Evolutionary conservation across 2,797 vertebrate genomes (phyloP).

Genomic region (Microtus obscurus): DNA sequence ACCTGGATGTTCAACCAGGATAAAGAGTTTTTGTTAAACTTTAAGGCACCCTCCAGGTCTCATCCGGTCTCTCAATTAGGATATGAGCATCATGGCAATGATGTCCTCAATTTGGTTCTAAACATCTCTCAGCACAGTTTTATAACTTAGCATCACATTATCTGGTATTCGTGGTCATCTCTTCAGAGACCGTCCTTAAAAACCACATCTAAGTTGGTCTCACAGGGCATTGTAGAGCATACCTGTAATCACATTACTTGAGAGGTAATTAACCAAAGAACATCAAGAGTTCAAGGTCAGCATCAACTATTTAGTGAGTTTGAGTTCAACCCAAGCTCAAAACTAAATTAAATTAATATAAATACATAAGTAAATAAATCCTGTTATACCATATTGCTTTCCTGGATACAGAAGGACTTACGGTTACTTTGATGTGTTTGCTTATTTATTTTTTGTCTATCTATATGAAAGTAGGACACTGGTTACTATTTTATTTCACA

Average conservation of each 20-base stretch:
- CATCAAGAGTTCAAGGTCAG: neutral
- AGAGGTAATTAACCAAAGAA: neutral
- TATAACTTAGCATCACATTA: neutral
- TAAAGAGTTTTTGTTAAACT: constrained; percentile 1
- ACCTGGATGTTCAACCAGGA: neutral
- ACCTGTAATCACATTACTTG: neutral
- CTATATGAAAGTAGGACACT: neutral
- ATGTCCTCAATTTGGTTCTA: neutral
- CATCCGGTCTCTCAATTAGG: neutral
- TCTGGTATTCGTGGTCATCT: neutral
- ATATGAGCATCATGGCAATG: neutral
- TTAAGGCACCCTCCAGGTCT: neutral
- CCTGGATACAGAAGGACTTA: constrained; percentile 20
- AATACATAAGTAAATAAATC: neutral
- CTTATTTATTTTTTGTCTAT: constrained; percentile 33
- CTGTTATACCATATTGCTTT: constrained; percentile 10
- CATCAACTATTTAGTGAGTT: neutral
- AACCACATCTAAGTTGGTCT: constrained; percentile 12
- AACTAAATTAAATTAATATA: neutral
- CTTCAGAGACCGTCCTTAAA: neutral
- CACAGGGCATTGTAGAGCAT: neutral
- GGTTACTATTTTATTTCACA: neutral
- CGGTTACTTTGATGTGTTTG: neutral
- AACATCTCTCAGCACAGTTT: constrained; percentile 7
- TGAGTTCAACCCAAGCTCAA: neutral